Evolutionary conservation across 1,140 invertebrate genomes (phyloP).

Genomic region (Antheraea mylitta): DNA sequence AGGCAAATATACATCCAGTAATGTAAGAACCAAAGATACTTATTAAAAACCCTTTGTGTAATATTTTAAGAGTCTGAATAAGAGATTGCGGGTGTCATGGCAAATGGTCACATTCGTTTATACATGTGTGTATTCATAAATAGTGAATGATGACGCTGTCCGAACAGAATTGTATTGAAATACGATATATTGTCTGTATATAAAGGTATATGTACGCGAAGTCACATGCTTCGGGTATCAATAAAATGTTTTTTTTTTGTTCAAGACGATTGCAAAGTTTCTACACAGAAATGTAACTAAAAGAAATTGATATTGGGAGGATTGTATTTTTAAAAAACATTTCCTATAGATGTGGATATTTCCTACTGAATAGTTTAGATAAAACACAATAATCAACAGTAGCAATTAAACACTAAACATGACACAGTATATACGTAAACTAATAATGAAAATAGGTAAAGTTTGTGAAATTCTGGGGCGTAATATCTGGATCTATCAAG

Average conservation of each 20-base stretch:
- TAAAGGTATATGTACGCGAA: conserved; percentile 9
- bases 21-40: conserved; percentile 20
- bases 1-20: conserved; percentile 33
- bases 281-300: neutral
- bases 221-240: conserved; percentile 20
- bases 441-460: too few species aligned
- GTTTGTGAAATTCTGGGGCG: too few species aligned
- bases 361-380: neutral
- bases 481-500: too few species aligned
- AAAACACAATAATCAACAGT: neutral
- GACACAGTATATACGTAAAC: too few species aligned
- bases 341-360: too few species aligned
- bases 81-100: conserved; percentile 10
- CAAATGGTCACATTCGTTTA: conserved; percentile 13
- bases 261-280: neutral
- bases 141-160: conserved; percentile 1
- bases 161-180: conserved; percentile 10
- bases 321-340: neutral
- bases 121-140: conserved; percentile 4
- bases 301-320: neutral
- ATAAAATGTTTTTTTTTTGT: conserved; percentile 5
- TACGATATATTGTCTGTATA: conserved; percentile 15
- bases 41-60: conserved; percentile 5
- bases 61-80: neutral
- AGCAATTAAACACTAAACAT: neutral